These are phyloP conservation scores for Leptodactylus fallax DNA, from an alignment of 2,797 vertebrate species.

Conservation along the genomic window DNA sequence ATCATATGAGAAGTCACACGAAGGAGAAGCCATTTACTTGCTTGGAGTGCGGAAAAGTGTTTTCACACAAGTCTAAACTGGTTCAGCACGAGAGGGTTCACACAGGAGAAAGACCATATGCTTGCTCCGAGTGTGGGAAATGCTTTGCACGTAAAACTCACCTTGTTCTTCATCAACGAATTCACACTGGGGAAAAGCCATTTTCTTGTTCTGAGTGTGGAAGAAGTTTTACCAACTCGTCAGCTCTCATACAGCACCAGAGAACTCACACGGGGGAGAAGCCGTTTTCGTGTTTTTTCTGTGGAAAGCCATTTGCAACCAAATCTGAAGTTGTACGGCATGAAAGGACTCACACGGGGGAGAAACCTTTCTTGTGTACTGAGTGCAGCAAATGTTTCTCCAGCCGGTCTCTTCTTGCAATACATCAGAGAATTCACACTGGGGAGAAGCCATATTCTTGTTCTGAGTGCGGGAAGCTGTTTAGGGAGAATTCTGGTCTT, in stretches of 20 bases:
- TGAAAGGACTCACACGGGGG: neutral
- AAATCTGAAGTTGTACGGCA: neutral
- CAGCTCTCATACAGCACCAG: too few species aligned
- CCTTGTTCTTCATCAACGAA: conserved; percentile 16
- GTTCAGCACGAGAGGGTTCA: conserved; percentile 9
- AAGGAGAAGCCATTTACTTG: neutral
- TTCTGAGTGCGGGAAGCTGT: neutral
- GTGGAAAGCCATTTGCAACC: neutral
- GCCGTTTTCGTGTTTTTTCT: neutral
- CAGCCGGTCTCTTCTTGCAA: neutral
- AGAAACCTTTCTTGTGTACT: neutral
- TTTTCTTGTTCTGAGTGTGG: neutral
- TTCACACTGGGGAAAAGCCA: neutral
- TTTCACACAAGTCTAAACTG: neutral
- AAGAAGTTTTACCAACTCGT: too few species aligned
- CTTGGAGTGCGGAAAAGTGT: neutral
- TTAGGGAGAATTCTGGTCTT: conserved; percentile 28
- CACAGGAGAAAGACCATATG: neutral
- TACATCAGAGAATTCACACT: neutral
- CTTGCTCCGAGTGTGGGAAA: conserved; percentile 52
- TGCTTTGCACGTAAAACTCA: conserved; percentile 54
- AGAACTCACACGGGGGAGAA: too few species aligned
- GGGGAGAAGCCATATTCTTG: neutral
- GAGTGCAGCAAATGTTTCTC: neutral
- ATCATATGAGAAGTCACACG: neutral